A percentile compares a stretch with the other conserved stretches of the same genome.
Evolutionary conservation across 2,113 vertebrate species (phyloP).

Genomic region (Turnix velox): DNA sequence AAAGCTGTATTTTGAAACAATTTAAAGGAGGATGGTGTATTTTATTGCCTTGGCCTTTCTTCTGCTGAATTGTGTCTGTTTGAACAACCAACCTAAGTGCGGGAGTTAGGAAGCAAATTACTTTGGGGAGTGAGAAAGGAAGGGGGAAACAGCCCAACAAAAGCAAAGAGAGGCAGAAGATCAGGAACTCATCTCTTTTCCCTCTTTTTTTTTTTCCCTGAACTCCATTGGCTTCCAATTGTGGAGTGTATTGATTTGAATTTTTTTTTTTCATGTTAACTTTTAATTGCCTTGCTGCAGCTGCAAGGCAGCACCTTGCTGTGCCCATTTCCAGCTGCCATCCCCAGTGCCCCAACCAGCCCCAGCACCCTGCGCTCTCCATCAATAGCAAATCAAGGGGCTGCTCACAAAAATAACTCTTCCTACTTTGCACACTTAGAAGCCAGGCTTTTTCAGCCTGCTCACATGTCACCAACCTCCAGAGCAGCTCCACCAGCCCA

Average conservation of each 20-base stretch:
- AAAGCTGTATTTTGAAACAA: background rate
- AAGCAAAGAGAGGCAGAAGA: background rate
- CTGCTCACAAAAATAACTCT: background rate
- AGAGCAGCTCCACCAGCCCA: background rate
- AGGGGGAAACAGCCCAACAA: background rate
- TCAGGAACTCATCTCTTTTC: background rate
- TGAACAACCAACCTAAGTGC: background rate
- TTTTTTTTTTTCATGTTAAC: conserved; percentile 32
- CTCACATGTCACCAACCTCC: background rate
- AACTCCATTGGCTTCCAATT: background rate
- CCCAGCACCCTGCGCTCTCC: conserved; percentile 12
- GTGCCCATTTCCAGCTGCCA: background rate
- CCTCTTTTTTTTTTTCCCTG: background rate
- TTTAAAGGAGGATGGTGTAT: background rate
- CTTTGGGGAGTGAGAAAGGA: background rate
- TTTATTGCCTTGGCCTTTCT: background rate
- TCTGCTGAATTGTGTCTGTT: background rate
- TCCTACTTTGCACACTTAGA: background rate
- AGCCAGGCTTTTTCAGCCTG: background rate
- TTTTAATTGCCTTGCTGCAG: conserved; percentile 46
- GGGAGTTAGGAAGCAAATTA: background rate
- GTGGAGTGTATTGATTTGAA: background rate
- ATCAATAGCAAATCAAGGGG: conserved; percentile 25
- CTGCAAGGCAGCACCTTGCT: background rate
- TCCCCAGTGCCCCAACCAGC: background rate